These are phyloP conservation scores for Thera obeliscata DNA, from an alignment of 2,888 invertebrate species.

Conservation along the genomic window DNA sequence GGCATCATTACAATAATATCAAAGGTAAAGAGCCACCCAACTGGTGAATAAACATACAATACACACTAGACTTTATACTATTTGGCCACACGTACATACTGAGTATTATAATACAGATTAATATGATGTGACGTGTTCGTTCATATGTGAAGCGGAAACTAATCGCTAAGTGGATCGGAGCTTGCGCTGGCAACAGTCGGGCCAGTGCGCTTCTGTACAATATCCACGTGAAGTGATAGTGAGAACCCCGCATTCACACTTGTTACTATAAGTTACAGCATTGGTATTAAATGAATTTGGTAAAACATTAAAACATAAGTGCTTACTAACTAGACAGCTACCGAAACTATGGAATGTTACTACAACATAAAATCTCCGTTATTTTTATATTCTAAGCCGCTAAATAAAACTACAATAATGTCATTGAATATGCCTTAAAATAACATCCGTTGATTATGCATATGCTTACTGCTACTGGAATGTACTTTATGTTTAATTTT, in stretches of 20 bases:
- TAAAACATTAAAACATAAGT: conserved; percentile 67
- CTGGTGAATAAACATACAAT: conserved; percentile 26
- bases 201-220: background rate
- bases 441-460: conserved; percentile 62
- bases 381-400: conserved; percentile 43
- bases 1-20: conserved; percentile 16
- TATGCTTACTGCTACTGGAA: conserved; percentile 73
- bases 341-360: conserved; percentile 69
- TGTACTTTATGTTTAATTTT: conserved; percentile 63
- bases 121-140: conserved; percentile 16
- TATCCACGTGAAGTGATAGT: background rate
- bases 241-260: conserved; percentile 52
- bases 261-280: conserved; percentile 73
- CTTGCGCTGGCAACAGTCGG: conserved; percentile 21
- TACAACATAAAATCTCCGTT: conserved; percentile 71
- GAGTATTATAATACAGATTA: conserved; percentile 43
- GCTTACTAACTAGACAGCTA: conserved; percentile 75
- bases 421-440: conserved; percentile 50
- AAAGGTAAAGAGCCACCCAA: conserved; percentile 2
- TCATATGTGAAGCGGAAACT: conserved; percentile 20
- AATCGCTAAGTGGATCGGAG: conserved; percentile 28
- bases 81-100: conserved; percentile 56
- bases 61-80: conserved; percentile 47
- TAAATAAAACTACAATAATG: conserved; percentile 41
- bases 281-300: conserved; percentile 83